These are phyloP conservation scores for Pomatostomus ruficeps DNA, from an alignment of 2,113 vertebrate genomes.

Conservation along the genomic window DNA sequence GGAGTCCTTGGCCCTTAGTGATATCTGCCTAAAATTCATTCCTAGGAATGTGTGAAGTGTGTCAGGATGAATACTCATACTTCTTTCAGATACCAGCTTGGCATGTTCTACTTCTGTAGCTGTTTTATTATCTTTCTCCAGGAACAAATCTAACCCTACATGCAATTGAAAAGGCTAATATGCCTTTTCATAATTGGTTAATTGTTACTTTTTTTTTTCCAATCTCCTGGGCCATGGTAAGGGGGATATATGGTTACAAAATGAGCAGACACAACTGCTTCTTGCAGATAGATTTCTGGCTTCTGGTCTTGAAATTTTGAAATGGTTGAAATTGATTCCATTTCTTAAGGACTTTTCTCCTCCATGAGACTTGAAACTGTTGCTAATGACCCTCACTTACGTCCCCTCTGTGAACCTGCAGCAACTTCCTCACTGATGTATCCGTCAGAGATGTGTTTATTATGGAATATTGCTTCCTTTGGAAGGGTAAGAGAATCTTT, in stretches of 20 bases:
- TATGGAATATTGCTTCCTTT: background rate
- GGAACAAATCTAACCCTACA: background rate
- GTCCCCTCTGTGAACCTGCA: background rate
- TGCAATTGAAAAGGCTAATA: background rate
- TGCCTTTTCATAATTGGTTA: background rate
- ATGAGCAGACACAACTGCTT: background rate
- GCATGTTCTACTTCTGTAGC: background rate
- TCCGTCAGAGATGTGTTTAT: background rate
- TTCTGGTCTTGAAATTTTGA: background rate
- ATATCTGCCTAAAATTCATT: background rate
- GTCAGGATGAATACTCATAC: background rate
- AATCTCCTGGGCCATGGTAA: background rate
- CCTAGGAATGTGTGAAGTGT: background rate
- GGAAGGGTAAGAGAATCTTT: background rate
- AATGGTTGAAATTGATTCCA: background rate
- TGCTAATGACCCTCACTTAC: background rate
- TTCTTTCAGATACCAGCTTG: background rate
- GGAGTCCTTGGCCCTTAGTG: background rate
- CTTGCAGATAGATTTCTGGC: background rate
- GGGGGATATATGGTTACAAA: background rate
- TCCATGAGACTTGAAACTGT: background rate
- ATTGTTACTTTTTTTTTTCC: background rate
- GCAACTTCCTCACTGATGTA: background rate
- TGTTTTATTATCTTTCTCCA: background rate
- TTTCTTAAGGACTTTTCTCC: background rate